phyloP scores from a whole-genome alignment of 2,888 invertebrate species.

The Leptopilina myrica region DNA sequence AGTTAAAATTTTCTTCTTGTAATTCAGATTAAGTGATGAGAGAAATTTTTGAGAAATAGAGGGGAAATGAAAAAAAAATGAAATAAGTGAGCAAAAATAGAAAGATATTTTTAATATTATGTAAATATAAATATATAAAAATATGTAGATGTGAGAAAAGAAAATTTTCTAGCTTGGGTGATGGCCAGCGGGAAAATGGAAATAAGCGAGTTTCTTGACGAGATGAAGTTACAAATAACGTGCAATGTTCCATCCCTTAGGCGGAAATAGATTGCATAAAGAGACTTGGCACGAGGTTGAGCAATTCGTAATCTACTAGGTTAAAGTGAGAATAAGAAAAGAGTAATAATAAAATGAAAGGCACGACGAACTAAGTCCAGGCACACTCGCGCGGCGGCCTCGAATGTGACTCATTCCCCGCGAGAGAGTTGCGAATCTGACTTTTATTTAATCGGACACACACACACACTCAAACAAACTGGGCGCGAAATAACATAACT shows the following conservation, averaged over 20 bases:
- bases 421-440: not conserved
- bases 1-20: too few relatives aligned
- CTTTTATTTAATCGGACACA: not conserved
- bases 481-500: not conserved
- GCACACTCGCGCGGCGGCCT: slow-evolving; percentile 4
- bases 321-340: slow-evolving; percentile 27
- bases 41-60: too few relatives aligned
- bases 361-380: slow-evolving; percentile 22
- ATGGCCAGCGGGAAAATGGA: slow-evolving; percentile 6
- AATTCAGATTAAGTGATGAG: too few relatives aligned
- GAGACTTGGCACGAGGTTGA: slow-evolving; percentile 38
- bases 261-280: slow-evolving; percentile 32
- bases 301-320: slow-evolving; percentile 30
- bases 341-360: slow-evolving; percentile 34
- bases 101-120: too few relatives aligned
- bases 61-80: too few relatives aligned
- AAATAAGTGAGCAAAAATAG: too few relatives aligned
- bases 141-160: not conserved
- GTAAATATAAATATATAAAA: not conserved
- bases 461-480: too few relatives aligned
- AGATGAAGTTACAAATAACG: slow-evolving; percentile 30
- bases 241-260: slow-evolving; percentile 36
- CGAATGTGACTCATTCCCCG: slow-evolving; percentile 5
- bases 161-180: not conserved
- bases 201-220: slow-evolving; percentile 22